These are phyloP conservation scores for Ctenomys sociabilis DNA, from an alignment of 2,113 vertebrate genomes.

Conservation along the genomic window DNA sequence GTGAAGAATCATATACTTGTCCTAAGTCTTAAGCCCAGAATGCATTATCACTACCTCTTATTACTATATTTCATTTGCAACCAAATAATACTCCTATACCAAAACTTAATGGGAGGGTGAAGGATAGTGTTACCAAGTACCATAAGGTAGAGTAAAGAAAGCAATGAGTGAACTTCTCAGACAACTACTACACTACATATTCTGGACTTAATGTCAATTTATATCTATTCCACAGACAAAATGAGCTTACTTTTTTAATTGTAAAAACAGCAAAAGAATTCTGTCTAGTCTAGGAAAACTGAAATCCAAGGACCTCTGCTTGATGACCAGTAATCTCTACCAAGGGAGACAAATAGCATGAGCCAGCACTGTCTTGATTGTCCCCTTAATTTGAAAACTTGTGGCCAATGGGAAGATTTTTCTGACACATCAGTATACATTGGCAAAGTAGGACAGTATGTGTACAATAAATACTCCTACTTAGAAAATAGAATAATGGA, in stretches of 20 bases:
- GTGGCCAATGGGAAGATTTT: neutral
- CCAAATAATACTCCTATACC: neutral
- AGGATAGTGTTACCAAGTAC: neutral
- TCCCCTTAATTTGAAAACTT: neutral
- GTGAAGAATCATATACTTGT: neutral
- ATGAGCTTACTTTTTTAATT: neutral
- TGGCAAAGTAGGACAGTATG: neutral
- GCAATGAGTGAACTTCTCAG: neutral
- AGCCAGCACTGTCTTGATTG: neutral
- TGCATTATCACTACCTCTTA: neutral
- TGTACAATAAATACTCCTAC: neutral
- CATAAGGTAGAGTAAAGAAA: neutral
- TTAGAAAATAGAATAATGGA: conserved; percentile 17
- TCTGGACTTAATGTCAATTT: neutral
- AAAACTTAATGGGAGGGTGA: neutral
- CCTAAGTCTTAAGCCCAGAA: neutral
- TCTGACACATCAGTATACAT: neutral
- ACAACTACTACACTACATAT: neutral
- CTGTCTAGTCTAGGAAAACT: neutral
- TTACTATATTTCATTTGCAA: conserved; percentile 30
- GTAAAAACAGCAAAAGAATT: neutral
- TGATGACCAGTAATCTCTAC: neutral
- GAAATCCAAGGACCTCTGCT: neutral
- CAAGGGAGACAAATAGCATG: neutral
- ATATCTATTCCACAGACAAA: neutral